Conservation (phyloP, 2,113 vertebrate genomes). For the Felis catus region F.catus_Fca126_mat1.0 CM031414.1:127194501-127195000, state of each 20-base stretch:
- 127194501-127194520: background rate
- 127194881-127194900: background rate
- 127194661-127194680: background rate
- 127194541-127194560: background rate
- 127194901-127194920: background rate
- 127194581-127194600: constrained; percentile 59
- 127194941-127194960: background rate
- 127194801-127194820: background rate
- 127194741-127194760: background rate
- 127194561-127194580: constrained; percentile 25
- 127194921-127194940: background rate
- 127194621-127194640: constrained; percentile 30
- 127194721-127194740: background rate
- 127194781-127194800: background rate
- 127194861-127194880: background rate
- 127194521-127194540: background rate
- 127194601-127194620: constrained; percentile 13
- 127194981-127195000: background rate
- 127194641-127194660: background rate
- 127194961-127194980: background rate
- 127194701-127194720: background rate
- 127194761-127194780: background rate
- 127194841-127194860: background rate
- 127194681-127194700: background rate
- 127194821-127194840: constrained; percentile 27